Evolutionary conservation across 37 sponge, comb jelly and placozoan genomes (phyloP), one percentile per base, ranked within the genome.

Genomic region (Halichondria panicea): DNA sequence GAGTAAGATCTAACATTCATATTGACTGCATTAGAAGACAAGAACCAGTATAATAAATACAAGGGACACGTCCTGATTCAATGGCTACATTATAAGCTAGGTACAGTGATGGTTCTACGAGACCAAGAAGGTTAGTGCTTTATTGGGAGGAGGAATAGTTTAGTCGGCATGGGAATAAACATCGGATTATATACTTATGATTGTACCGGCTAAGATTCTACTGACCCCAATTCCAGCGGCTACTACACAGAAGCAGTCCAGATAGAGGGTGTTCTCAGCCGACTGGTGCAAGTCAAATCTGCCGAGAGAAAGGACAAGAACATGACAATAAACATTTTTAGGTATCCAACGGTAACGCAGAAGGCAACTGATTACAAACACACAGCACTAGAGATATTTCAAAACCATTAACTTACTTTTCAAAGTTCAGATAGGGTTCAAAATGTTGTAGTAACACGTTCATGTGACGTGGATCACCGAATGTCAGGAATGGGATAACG

Each of bases 161-260:
- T n/a, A n/a, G n/a, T n/a, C n/a, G n/a, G n/a, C n/a, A n/a, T n/a
- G n/a, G n/a, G n/a, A n/a, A n/a, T n/a, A n/a, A n/a, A n/a, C n/a
- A n/a, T n/a, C n/a, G n/a, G n/a, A n/a, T n/a, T n/a, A n/a, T n/a
- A n/a, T n/a, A n/a, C n/a, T n/a, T n/a, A n/a, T n/a, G n/a, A n/a
- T n/a, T n/a, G n/a, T n/a, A n/a, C n/a, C n/a, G n/a, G n/a, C n/a
- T n/a, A n/a, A n/a, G n/a, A n/a, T n/a, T n/a, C n/a, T 24, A 66
- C 94, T 89, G 55, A 93, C 94, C 35, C 81, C 87, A 52, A 95
- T 95, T 9, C 88, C 89, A 36, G 55, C 74, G 57, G 94, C 84
- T 24, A 96, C 94, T 4, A 72, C 82, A 77, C 87, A 89, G 83
- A 96, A 96, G 36, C 97, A 96, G 63, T 96, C 93, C 65, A 96